Conservation (phyloP, 2,888 invertebrate species). For the Rhodophaea formosa region DNA sequence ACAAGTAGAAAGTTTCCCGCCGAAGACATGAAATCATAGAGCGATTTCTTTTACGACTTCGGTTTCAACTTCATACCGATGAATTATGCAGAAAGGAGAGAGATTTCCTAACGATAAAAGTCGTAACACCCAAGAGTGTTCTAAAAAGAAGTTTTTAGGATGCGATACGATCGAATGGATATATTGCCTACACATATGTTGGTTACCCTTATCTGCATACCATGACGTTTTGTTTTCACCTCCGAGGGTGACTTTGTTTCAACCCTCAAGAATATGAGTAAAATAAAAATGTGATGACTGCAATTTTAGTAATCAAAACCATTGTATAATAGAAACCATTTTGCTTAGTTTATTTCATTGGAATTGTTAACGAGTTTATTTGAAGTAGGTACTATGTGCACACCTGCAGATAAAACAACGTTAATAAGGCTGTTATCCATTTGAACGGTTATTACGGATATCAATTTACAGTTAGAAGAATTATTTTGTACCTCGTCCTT, state of each 20-base stretch:
- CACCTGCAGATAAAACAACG: too few species aligned
- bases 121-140: conserved; percentile 75
- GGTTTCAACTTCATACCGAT: conserved; percentile 80
- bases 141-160: conserved; percentile 70
- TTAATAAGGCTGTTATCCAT: too few species aligned
- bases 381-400: too few species aligned
- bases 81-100: conserved; percentile 80
- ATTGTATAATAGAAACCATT: too few species aligned
- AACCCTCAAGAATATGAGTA: background rate
- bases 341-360: too few species aligned
- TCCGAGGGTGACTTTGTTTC: background rate
- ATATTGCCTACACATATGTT: conserved; percentile 10
- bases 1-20: conserved; percentile 72
- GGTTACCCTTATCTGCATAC: background rate
- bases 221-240: background rate
- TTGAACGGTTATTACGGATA: too few species aligned
- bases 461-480: too few species aligned
- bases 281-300: too few species aligned
- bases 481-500: too few species aligned
- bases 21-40: conserved; percentile 80
- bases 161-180: conserved; percentile 45
- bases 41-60: conserved; percentile 80
- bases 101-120: conserved; percentile 78
- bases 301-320: too few species aligned
- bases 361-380: too few species aligned